Base-by-base conservation (phyloP, 2,888 invertebrate genomes). In the Meganola albula region DNA sequence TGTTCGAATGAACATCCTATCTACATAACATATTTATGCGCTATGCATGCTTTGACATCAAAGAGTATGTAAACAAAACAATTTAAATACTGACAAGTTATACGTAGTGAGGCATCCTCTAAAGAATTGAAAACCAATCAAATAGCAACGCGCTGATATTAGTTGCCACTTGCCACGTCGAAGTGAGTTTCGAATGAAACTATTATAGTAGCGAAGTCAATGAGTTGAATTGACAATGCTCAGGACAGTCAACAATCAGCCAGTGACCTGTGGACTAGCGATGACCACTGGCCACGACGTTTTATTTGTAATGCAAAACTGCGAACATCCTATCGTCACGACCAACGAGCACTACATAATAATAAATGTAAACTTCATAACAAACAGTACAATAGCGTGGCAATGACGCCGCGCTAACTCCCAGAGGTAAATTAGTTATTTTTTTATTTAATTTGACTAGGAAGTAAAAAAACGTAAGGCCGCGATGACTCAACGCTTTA, bases 231-330 rank as follows among this genome's bases (percentile, higher is more conserved):
- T 54, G 53, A 58, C 63, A 63, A 69, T 70, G 66, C 55, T 43
- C 37, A 43, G 61, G 47, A 62, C 60, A 62, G 66, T 65, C 63
- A 63, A 58, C 51, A 60, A 53, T 53, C 60, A 65, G 62, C 53
- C 66, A 63, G 53, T 63, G 65, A 64, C 64, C 61, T 51, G 53
- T 28, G 52, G 37, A 42, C 43, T 50, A 58, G 53, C 54, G 54
- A 59, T 52, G 49, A 48, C 51, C 60, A 57, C 58, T 48, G 53
- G 44, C 56, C 61, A 61, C 70, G 60, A 58, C 57, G 55, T 53
- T 61, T 58, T 61, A 73, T 73, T 79, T 75, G 74, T 71, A 63
- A 79, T 80, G 76, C 79, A 70, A 67, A 73, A 67, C 71, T 64
- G 70, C 70, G 61, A 61, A 69, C 70, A 69, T 72, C 65, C 69